phyloP scores from a whole-genome alignment of 2,113 vertebrate genomes.

The Callipepla squamata region DNA sequence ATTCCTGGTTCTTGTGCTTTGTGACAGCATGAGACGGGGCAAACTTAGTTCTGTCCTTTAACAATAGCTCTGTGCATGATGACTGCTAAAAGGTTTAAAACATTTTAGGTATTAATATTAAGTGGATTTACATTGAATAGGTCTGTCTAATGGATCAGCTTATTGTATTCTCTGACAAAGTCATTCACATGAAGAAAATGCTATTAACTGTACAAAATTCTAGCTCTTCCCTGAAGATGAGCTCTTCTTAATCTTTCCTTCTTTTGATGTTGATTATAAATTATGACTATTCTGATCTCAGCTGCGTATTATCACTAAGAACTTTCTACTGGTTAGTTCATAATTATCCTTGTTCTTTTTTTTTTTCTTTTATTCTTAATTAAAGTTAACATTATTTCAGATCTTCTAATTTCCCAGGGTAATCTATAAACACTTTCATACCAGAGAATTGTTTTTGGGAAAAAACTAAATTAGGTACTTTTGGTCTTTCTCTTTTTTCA shows the following conservation, averaged over 20 bases:
- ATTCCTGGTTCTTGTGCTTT: not conserved
- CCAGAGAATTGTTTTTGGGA: constrained; percentile 12
- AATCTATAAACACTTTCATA: not conserved
- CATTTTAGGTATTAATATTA: constrained; percentile 30
- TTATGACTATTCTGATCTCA: constrained; percentile 29
- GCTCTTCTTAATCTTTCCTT: constrained; percentile 9
- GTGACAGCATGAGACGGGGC: not conserved
- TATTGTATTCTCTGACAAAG: constrained; percentile 31
- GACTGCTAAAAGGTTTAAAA: constrained; percentile 21
- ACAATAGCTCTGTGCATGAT: not conserved
- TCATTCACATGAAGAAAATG: constrained; percentile 12
- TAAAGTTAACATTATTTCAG: constrained; percentile 21
- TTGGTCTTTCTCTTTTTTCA: not conserved
- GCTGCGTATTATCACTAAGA: not conserved
- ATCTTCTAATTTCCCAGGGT: not conserved
- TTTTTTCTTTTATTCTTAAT: not conserved
- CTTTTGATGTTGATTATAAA: constrained; percentile 13
- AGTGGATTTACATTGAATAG: constrained; percentile 53
- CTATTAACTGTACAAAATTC: constrained; percentile 16
- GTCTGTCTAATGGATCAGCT: constrained; percentile 33
- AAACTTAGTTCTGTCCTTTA: not conserved
- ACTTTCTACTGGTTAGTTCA: not conserved
- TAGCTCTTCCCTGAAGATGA: not conserved
- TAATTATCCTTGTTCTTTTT: constrained; percentile 1
- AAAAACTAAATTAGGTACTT: not conserved